Conservation (phyloP, 2,888 invertebrate genomes). For the Brenthis ino region DNA sequence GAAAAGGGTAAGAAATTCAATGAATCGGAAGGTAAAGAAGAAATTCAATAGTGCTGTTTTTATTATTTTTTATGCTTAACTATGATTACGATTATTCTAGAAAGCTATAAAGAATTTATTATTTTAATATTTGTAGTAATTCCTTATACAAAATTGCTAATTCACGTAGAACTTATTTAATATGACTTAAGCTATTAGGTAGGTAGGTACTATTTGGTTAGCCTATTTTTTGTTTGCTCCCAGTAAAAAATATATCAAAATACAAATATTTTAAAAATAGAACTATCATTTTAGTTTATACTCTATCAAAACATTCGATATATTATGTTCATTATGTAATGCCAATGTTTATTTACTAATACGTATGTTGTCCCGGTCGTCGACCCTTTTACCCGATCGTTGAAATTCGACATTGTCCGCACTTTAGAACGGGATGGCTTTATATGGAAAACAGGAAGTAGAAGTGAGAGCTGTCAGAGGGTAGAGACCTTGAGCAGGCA, state of each 20-base stretch:
- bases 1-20: constrained; percentile 9
- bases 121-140: too few relatives aligned
- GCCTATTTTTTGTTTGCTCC: too few relatives aligned
- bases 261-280: constrained; percentile 15
- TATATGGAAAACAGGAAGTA: constrained; percentile 57
- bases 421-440: constrained; percentile 64
- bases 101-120: too few relatives aligned
- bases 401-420: constrained; percentile 75
- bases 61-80: not conserved
- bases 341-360: constrained; percentile 80
- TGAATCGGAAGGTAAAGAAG: constrained; percentile 4
- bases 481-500: constrained; percentile 82
- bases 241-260: not conserved
- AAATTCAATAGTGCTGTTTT: constrained; percentile 8
- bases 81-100: not conserved
- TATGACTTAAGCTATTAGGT: too few relatives aligned
- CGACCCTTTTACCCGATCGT: constrained; percentile 71
- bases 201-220: too few relatives aligned
- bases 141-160: too few relatives aligned
- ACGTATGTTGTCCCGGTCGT: constrained; percentile 70
- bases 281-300: constrained; percentile 19
- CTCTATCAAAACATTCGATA: constrained; percentile 49
- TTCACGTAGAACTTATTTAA: too few relatives aligned
- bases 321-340: constrained; percentile 61
- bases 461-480: constrained; percentile 64